Evolutionary conservation across 2,113 vertebrate species (phyloP).

Genomic region (Gambusia holbrooki): DNA sequence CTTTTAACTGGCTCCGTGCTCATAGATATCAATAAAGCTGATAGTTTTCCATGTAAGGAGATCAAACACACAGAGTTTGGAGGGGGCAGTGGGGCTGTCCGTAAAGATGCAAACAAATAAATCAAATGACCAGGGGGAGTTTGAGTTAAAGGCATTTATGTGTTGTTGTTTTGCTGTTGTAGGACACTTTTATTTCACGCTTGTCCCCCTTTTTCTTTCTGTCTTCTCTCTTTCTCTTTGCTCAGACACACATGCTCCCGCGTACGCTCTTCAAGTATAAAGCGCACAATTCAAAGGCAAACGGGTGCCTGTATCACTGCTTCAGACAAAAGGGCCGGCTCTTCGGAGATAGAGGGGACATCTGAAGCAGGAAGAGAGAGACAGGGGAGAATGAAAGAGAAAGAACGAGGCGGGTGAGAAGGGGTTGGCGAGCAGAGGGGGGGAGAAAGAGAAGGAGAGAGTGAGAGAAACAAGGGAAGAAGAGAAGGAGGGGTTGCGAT

Average conservation of each 20-base stretch:
- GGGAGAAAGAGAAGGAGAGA: conserved; percentile 61
- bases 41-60: conserved; percentile 73
- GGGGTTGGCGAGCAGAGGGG: conserved; percentile 56
- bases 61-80: conserved; percentile 68
- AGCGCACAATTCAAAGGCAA: conserved; percentile 69
- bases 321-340: conserved; percentile 72
- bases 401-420: conserved; percentile 49
- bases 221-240: conserved; percentile 44
- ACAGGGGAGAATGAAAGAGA: conserved; percentile 65
- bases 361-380: conserved; percentile 65
- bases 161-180: conserved; percentile 65
- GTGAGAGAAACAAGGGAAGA: conserved; percentile 61
- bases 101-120: conserved; percentile 65
- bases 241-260: conserved; percentile 71
- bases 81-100: conserved; percentile 39
- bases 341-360: conserved; percentile 73
- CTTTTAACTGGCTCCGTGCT: conserved; percentile 72
- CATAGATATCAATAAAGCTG: conserved; percentile 71
- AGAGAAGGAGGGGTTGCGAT: conserved; percentile 66
- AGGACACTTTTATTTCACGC: conserved; percentile 44
- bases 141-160: conserved; percentile 57
- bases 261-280: conserved; percentile 73
- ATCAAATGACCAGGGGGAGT: conserved; percentile 64
- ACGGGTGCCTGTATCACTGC: conserved; percentile 64
- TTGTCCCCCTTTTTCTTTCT: conserved; percentile 10